Evolutionary conservation across 2,888 invertebrate genomes (phyloP), one percentile per base, ranked within the genome.

Genomic region (Camponotus fellah): DNA sequence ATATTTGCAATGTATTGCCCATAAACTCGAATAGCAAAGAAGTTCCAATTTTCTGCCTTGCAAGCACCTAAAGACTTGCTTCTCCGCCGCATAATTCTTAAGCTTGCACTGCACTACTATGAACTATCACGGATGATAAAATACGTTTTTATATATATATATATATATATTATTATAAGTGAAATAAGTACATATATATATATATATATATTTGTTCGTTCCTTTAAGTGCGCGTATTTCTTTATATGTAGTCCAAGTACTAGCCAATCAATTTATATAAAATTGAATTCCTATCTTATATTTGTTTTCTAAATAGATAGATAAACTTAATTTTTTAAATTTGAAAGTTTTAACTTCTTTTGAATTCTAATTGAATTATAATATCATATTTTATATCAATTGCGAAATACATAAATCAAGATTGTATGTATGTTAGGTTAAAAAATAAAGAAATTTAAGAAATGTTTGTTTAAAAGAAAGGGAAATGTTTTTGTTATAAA

Each of bases 31-130:
- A 72, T 80, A 37, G 72, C 37, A 80, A 80, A 80, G 60, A 71
- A 80, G 72, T 80, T 80, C 72, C 79, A 80, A 80, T 80, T 80
- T 80, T 80, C 79, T 34, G 60, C 79, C 46, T 60, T 72, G 72
- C 49, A 60, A 80, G 37, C 79, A 80, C 3, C 60, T 71, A 80
- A 80, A 80, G 79, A 80, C 72, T 71, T 60, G 60, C 71, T 71
- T 60, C 60, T 46, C 60, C 71, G 79, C 60, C 46, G 79, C 60
- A 79, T 79, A 79, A 79, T 79, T 79, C 79, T 79, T 79, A 79
- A 79, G 69, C 69, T 79, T 69, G 79, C 79, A 79, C 26, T 69
- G 69, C 60, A 43, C 79, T 60, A 58, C 58, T 77, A 34, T 58
- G 58, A 46, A 69, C 69, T 69, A 43, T 37, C n/a, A 60, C 69